Percentiles rank a stretch among this genome's conserved stretches.
Conservation (phyloP, 2,888 invertebrate species). For the Platypus cylindrus region DNA sequence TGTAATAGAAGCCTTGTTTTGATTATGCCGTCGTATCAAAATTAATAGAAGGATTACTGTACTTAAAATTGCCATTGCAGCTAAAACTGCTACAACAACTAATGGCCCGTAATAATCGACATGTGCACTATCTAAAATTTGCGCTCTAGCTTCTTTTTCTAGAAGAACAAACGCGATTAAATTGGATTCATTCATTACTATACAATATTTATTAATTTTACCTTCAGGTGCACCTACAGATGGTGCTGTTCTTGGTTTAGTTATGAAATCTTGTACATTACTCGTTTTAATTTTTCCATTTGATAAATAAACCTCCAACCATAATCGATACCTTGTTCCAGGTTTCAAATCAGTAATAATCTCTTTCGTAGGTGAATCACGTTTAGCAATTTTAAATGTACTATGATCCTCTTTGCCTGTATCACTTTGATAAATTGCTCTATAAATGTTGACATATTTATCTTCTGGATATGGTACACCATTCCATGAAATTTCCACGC, state of each 20-base stretch:
- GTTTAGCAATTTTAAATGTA: conserved; percentile 62
- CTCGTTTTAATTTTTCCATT: conserved; percentile 84
- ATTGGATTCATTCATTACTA: no score
- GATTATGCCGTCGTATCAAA: no score
- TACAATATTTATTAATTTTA: no score
- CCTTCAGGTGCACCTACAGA: conserved; percentile 34
- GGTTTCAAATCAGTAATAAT: conserved; percentile 58
- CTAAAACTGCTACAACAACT: no score
- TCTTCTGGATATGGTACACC: conserved; percentile 83
- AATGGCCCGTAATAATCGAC: no score
- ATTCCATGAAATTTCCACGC: conserved; percentile 67
- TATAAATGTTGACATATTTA: conserved; percentile 81
- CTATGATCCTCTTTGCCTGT: conserved; percentile 59
- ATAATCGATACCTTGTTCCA: conserved; percentile 71
- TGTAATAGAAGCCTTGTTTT: no score
- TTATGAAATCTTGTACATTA: conserved; percentile 77
- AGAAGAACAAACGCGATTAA: no score
- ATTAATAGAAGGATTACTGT: no score
- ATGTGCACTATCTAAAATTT: no score
- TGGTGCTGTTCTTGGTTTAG: conserved; percentile 55
- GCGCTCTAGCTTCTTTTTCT: no score
- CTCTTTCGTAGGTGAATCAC: conserved; percentile 55
- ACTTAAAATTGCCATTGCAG: no score
- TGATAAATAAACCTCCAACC: conserved; percentile 80
- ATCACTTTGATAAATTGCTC: conserved; percentile 70